phyloP scores from a whole-genome alignment of 2,888 invertebrate species.

The Lissonota sp. region DNA sequence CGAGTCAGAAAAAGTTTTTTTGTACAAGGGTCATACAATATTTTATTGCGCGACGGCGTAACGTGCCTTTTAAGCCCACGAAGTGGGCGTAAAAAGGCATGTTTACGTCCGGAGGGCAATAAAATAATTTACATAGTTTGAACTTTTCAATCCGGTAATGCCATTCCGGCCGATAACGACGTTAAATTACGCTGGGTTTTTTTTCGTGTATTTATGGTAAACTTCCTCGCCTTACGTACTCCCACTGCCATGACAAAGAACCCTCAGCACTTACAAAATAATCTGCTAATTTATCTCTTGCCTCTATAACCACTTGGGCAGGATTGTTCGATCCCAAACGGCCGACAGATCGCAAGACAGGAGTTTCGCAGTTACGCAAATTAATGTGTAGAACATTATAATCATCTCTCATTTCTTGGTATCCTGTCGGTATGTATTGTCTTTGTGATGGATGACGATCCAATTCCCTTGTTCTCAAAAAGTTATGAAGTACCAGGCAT shows the following conservation, averaged over 20 bases:
- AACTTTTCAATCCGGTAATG: too few species aligned
- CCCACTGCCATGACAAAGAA: slow-evolving; percentile 2
- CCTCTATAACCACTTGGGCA: background rate
- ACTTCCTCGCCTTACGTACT: slow-evolving; percentile 16
- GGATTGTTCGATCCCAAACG: slow-evolving; percentile 8
- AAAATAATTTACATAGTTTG: too few species aligned
- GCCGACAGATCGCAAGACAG: background rate
- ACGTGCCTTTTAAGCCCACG: too few species aligned
- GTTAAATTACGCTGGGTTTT: too few species aligned
- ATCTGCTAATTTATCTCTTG: slow-evolving; percentile 16
- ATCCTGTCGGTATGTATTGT: slow-evolving; percentile 2
- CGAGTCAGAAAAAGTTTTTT: too few species aligned
- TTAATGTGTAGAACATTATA: background rate
- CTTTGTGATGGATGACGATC: slow-evolving; percentile 12
- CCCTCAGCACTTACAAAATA: slow-evolving; percentile 6
- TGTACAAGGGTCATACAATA: too few species aligned
- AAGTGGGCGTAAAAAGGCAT: too few species aligned
- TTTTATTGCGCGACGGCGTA: too few species aligned
- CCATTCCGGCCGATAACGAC: too few species aligned
- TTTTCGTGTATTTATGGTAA: background rate
- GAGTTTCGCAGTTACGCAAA: background rate
- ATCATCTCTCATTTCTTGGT: background rate
- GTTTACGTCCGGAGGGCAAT: too few species aligned
- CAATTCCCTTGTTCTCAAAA: background rate
- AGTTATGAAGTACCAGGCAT: slow-evolving; percentile 3